Conservation (phyloP, 92 coral and sea anemone genomes). For the Hydrozoanthus gracilis region DNA sequence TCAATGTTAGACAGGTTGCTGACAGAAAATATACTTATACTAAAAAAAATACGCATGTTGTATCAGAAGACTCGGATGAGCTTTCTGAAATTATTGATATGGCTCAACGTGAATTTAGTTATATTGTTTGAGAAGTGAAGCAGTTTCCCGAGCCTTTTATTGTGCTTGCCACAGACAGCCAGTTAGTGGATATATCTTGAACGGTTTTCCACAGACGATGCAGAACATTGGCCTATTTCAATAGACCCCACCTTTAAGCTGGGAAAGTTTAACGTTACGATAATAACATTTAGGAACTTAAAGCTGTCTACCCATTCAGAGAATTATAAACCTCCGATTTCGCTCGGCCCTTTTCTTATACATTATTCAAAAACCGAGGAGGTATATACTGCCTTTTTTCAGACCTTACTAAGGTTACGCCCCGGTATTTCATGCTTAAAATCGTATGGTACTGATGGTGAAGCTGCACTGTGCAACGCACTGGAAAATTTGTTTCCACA, state of each 20-base stretch:
- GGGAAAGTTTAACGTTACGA: constrained; percentile 64
- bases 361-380: constrained; percentile 60
- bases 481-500: constrained; percentile 35
- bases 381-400: constrained; percentile 45
- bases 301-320: constrained; percentile 42
- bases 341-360: constrained; percentile 54
- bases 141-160: too few species aligned
- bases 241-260: constrained; percentile 69
- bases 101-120: constrained; percentile 49
- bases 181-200: constrained; percentile 34
- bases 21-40: too few species aligned
- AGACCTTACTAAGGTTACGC: constrained; percentile 43
- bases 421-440: constrained; percentile 47
- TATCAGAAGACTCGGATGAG: too few species aligned
- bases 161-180: too few species aligned
- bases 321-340: too few species aligned
- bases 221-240: constrained; percentile 44
- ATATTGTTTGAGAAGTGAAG: too few species aligned
- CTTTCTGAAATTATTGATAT: constrained; percentile 31
- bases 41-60: too few species aligned
- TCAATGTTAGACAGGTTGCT: constrained; percentile 5
- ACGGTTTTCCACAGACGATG: constrained; percentile 47
- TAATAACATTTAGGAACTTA: constrained; percentile 51
- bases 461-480: constrained; percentile 56
- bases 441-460: constrained; percentile 59